Base-by-base conservation (phyloP, 2,888 invertebrate species). In the Drosophila pseudotakahashii region DNA sequence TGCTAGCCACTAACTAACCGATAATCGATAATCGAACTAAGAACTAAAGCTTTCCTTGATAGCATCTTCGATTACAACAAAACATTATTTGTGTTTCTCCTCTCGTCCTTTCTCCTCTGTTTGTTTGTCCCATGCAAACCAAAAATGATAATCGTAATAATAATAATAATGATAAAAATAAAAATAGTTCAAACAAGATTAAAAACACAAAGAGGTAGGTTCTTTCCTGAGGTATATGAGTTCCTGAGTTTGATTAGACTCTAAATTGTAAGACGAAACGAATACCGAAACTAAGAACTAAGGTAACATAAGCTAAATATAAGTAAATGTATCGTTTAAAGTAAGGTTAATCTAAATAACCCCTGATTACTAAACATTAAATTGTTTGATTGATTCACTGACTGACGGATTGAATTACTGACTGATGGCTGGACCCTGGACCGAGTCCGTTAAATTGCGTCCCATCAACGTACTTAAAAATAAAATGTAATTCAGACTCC, bases 401-500 rank as follows among this genome's bases (percentile, higher is more conserved):
- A 66, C 66, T 66, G 64, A 66, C 64, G 64, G 64, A 52, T 64
- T 64, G 64, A 45, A 26, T 66, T 45, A 39, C 67, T 66, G 45
- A 45, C 44, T 64, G 64, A 64, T 64, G 50, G 52, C 37, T 14
- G 34, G 36, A 4, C n/a, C 37, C 41, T n/a, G 19, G 2, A 6
- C 23, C 37, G 14, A 45, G 16, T 16, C 19, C 32, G 3, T 1
- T 9, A 14, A 4, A 9, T 16, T 10, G 23, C n/a, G 11, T 9
- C 37, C 45, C 51, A 42, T 52, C 73, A 79, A 79, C 89, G 90
- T 88, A 90, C 87, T 90, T 91, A 91, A 89, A 91, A 90, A 91
- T 90, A 89, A 90, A 90, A 91, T 92, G 91, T 92, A 92, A 90
- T 92, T 92, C 92, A 92, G 92, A 92, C 92, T 92, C 92, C 91